phyloP scores from a whole-genome alignment of 2,888 invertebrate genomes.

The Chorisops tibialis region DNA sequence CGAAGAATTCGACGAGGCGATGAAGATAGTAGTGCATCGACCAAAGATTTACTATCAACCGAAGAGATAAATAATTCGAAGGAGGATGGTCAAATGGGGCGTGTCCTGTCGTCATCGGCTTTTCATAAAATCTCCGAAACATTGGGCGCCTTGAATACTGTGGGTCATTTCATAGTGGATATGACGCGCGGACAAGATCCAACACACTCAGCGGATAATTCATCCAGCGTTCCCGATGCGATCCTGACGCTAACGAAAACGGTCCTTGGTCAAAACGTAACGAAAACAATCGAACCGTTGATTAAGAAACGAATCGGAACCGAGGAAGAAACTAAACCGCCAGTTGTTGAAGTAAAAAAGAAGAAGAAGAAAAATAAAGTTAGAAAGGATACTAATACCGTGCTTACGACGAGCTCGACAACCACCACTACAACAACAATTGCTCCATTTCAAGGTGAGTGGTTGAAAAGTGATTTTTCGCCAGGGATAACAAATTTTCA shows the following conservation, averaged over 20 bases:
- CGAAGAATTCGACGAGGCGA: constrained; percentile 6
- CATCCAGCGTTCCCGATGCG: constrained; percentile 64
- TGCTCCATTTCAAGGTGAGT: constrained; percentile 8
- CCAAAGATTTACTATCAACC: constrained; percentile 16
- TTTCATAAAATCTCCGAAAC: constrained; percentile 64
- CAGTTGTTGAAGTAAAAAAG: constrained; percentile 41
- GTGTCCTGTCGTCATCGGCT: constrained; percentile 60
- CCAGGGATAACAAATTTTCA: neutral
- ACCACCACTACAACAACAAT: constrained; percentile 52
- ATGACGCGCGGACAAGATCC: constrained; percentile 60
- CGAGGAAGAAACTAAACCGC: constrained; percentile 32
- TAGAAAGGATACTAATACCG: constrained; percentile 44
- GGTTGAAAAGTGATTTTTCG: neutral
- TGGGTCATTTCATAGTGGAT: constrained; percentile 80
- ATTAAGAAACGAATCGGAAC: constrained; percentile 52
- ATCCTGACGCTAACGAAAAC: constrained; percentile 78
- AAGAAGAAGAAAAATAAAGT: constrained; percentile 45
- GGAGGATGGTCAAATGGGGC: constrained; percentile 45
- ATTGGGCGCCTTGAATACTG: constrained; percentile 77
- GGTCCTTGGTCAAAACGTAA: constrained; percentile 70
- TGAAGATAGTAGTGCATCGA: neutral
- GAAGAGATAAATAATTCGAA: constrained; percentile 40
- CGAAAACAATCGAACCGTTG: constrained; percentile 75
- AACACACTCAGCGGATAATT: constrained; percentile 42
- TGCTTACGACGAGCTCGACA: constrained; percentile 29